Conservation (phyloP, 2,797 vertebrate species). For the Chloroceryle inda region DNA sequence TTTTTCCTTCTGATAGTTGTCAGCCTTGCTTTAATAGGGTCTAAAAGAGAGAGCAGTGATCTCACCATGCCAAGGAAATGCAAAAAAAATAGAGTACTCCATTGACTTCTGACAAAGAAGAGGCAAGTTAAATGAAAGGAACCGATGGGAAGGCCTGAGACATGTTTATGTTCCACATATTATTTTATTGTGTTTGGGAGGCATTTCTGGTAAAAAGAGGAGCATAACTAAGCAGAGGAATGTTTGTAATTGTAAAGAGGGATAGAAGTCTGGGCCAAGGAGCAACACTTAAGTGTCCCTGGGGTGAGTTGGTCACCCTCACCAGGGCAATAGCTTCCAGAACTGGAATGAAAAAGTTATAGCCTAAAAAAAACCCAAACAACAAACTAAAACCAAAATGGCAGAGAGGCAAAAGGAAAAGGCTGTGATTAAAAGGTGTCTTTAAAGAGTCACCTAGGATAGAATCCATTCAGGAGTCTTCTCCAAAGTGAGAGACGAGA, state of each 20-base stretch:
- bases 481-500: neutral
- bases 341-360: neutral
- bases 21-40: neutral
- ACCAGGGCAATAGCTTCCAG: neutral
- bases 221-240: neutral
- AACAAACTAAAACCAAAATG: neutral
- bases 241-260: neutral
- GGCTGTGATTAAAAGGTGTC: neutral
- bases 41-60: neutral
- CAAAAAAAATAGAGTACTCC: neutral
- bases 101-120: neutral
- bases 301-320: neutral
- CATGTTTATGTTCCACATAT: neutral
- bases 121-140: neutral
- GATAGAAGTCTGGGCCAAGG: neutral
- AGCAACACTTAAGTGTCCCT: neutral
- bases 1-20: neutral
- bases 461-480: neutral
- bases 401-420: neutral
- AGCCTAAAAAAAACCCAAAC: neutral
- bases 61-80: neutral
- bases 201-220: slow-evolving; percentile 1
- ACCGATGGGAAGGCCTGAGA: neutral
- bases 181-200: slow-evolving; percentile 12
- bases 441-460: neutral